Evolutionary conservation across 2,797 vertebrate genomes (phyloP).

Genomic region (Neosalanx taihuensis): DNA sequence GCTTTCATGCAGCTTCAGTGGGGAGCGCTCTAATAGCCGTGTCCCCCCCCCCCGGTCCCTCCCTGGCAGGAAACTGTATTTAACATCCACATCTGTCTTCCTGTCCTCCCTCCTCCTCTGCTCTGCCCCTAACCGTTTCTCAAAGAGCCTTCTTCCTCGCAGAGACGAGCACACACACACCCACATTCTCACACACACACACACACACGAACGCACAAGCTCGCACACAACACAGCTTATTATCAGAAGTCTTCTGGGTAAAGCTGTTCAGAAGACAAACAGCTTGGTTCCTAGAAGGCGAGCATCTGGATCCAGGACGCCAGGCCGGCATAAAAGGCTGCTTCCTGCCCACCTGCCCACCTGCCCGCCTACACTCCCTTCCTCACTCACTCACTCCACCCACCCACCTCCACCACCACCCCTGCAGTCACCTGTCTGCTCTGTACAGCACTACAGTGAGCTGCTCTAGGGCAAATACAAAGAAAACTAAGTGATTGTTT

Average conservation of each 20-base stretch:
- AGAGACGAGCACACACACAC: background rate
- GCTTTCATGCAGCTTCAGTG: background rate
- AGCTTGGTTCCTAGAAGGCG: constrained; percentile 70
- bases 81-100: constrained; percentile 7
- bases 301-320: constrained; percentile 80
- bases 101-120: constrained; percentile 5
- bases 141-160: background rate
- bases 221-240: constrained; percentile 57
- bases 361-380: constrained; percentile 51
- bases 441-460: background rate
- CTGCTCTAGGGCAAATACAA: background rate
- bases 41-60: background rate
- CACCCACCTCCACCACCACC: constrained; percentile 22
- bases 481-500: background rate
- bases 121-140: constrained; percentile 3
- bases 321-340: constrained; percentile 73
- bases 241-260: constrained; percentile 75
- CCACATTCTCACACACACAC: constrained; percentile 17
- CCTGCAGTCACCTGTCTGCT: background rate
- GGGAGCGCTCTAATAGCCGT: background rate
- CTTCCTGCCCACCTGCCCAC: constrained; percentile 64
- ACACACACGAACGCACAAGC: constrained; percentile 24
- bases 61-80: background rate
- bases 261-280: constrained; percentile 76
- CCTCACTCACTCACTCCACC: constrained; percentile 23